Evolutionary conservation across 1,140 invertebrate species (phyloP), one percentile per base, ranked within the genome.

Genomic region (Drosophila malerkotliana): DNA sequence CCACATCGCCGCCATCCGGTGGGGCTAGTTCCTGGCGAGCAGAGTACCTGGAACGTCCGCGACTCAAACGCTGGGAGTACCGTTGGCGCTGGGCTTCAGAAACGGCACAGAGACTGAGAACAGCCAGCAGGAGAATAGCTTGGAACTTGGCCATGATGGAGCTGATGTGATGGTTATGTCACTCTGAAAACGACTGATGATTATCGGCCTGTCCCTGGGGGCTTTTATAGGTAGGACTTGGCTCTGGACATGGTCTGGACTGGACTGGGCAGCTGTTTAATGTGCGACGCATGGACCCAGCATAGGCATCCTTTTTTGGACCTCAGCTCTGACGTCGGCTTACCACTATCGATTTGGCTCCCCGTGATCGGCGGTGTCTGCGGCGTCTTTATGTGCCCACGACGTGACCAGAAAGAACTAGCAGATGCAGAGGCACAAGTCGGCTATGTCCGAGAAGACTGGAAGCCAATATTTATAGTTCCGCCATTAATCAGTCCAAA

Each of bases 401-500:
- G 83, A 87, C 83, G 83, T 87, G 83, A 87, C 83, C 71, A 66
- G 83, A 88, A 87, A 87, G 61, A 72, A 58, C 47, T 81, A 85
- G 55, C 78, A 81, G 74, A 68, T 72, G 78, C 67, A 48, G 64
- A 57, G 18, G 9, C 51, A 34, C 28, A 9, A 18, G 44, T 15
- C 14, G 41, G 14, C 26, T 9, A 34, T 15, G 41, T 68, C 63
- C 63, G 41, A 39, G 32, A 44, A 44, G 51, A 62, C 71, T 82
- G 79, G 53, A 82, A 60, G 56, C 32, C 68, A 55, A 37, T 71
- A 84, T 84, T 84, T 84, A 84, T 84, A 83, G 80, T 87, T 87
- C 67, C 76, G 75, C 72, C 83, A 87, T 82, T 76, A 88, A 88
- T 83, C 84, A 89, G 61, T 83, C 83, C 79, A 77, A 88, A 83